Evolutionary conservation across 2,113 vertebrate genomes (phyloP).

Genomic region (Sceloporus undulatus): DNA sequence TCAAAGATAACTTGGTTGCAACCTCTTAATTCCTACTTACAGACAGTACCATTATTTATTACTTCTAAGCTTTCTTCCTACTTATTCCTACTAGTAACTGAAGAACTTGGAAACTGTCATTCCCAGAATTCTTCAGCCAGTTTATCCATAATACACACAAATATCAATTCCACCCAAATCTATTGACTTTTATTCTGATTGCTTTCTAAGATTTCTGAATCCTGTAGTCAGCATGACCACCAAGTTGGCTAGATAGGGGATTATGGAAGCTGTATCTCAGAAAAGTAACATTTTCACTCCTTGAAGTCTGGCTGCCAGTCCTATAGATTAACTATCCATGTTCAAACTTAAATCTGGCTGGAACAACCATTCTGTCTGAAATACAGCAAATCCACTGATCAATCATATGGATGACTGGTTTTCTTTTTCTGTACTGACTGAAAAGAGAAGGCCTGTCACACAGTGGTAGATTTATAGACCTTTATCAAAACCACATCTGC

Average conservation of each 20-base stretch:
- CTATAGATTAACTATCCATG: neutral
- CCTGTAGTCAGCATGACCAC: neutral
- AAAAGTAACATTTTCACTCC: neutral
- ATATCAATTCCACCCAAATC: neutral
- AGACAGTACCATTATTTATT: too few species aligned
- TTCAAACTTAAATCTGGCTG: neutral
- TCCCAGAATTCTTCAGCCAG: too few species aligned
- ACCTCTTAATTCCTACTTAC: too few species aligned
- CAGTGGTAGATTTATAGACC: slow-evolving; percentile 27
- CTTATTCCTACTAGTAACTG: too few species aligned
- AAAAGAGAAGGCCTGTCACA: neutral
- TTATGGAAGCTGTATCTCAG: neutral
- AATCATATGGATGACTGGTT: slow-evolving; percentile 13
- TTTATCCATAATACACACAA: too few species aligned
- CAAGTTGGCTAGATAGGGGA: neutral
- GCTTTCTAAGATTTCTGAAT: neutral
- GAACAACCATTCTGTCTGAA: neutral
- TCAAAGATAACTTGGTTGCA: too few species aligned
- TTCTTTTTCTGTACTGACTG: neutral
- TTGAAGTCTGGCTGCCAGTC: too few species aligned
- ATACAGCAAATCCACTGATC: neutral
- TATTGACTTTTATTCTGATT: neutral
- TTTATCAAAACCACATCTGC: neutral
- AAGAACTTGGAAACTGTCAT: too few species aligned
- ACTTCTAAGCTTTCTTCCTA: too few species aligned